A percentile compares a stretch with the other conserved stretches of the same genome.
Evolutionary conservation across 2,888 invertebrate species (phyloP).

Genomic region (Rambutsinella grinnellia): DNA sequence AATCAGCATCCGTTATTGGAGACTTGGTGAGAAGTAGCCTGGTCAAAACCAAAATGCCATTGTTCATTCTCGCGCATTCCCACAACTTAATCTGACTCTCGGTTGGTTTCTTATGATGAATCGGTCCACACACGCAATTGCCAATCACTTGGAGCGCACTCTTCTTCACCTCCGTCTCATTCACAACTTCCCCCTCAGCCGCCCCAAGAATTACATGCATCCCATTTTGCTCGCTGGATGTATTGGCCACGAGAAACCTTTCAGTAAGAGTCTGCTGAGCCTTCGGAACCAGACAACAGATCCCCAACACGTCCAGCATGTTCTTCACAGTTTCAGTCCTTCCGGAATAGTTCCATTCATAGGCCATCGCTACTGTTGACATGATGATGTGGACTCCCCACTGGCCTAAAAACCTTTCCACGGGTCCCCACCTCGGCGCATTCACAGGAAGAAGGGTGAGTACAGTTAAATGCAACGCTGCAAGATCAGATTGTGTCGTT

Average conservation of each 20-base stretch:
- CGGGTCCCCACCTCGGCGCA: conserved; percentile 83
- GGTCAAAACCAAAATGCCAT: conserved; percentile 89
- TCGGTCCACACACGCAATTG: conserved; percentile 93
- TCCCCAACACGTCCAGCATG: conserved; percentile 88
- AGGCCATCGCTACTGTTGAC: conserved; percentile 88
- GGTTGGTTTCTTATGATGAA: conserved; percentile 77
- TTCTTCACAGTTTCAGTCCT: conserved; percentile 85
- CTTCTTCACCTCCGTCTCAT: conserved; percentile 73
- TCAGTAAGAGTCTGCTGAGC: conserved; percentile 73
- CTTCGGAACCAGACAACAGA: conserved; percentile 90
- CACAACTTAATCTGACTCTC: conserved; percentile 94
- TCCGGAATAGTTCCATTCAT: conserved; percentile 93
- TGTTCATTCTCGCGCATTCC: conserved; percentile 93
- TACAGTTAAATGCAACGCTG: conserved; percentile 42
- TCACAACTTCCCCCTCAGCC: conserved; percentile 91
- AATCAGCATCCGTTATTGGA: conserved; percentile 97
- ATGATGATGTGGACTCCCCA: conserved; percentile 75
- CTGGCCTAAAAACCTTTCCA: conserved; percentile 84
- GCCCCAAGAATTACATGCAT: conserved; percentile 86
- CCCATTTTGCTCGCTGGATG: conserved; percentile 84
- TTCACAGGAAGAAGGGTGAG: conserved; percentile 44
- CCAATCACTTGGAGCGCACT: conserved; percentile 87
- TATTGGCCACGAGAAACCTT: conserved; percentile 72
- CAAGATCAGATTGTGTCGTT: conserved; percentile 34
- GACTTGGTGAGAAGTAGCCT: conserved; percentile 70